These are phyloP conservation scores for Zeuzera pyrina DNA, from an alignment of 2,888 invertebrate genomes.

Conservation along the genomic window DNA sequence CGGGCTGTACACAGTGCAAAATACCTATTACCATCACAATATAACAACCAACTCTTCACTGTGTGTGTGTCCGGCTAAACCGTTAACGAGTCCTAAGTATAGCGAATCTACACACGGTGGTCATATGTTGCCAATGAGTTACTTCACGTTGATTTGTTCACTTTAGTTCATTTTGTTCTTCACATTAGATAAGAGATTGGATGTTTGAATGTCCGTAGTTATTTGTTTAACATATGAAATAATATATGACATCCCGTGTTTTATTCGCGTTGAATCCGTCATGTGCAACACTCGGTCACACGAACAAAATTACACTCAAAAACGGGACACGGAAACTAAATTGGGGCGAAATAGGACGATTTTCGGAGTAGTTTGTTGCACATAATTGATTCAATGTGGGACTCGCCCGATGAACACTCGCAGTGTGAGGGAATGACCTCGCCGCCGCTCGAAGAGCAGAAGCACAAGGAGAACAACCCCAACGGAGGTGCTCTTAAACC, in stretches of 20 bases:
- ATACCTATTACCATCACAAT: no score
- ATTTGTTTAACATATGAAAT: slow-evolving; percentile 63
- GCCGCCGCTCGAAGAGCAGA: slow-evolving; percentile 41
- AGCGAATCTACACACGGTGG: slow-evolving; percentile 72
- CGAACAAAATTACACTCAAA: slow-evolving; percentile 32
- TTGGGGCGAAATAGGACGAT: slow-evolving; percentile 65
- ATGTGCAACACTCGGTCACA: slow-evolving; percentile 69
- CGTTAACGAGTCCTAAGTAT: slow-evolving; percentile 65
- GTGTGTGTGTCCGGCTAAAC: no score
- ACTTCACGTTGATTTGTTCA: slow-evolving; percentile 62
- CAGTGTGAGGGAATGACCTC: slow-evolving; percentile 59
- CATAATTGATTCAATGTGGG: slow-evolving; percentile 76
- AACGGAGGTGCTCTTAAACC: slow-evolving; percentile 60
- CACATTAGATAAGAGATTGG: slow-evolving; percentile 60
- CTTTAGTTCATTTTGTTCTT: slow-evolving; percentile 56
- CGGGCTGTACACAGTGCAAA: no score
- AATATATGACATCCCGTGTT: slow-evolving; percentile 75
- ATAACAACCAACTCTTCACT: no score
- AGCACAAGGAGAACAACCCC: slow-evolving; percentile 43
- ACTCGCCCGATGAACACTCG: slow-evolving; percentile 73
- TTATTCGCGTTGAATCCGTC: slow-evolving; percentile 74
- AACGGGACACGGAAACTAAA: slow-evolving; percentile 36
- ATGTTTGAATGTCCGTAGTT: slow-evolving; percentile 69
- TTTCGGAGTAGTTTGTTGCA: slow-evolving; percentile 75
- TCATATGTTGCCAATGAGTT: slow-evolving; percentile 66